Evolutionary conservation across 2,113 vertebrate genomes (phyloP), one percentile per base, ranked within the genome.

Genomic region (Prinia subflava): DNA sequence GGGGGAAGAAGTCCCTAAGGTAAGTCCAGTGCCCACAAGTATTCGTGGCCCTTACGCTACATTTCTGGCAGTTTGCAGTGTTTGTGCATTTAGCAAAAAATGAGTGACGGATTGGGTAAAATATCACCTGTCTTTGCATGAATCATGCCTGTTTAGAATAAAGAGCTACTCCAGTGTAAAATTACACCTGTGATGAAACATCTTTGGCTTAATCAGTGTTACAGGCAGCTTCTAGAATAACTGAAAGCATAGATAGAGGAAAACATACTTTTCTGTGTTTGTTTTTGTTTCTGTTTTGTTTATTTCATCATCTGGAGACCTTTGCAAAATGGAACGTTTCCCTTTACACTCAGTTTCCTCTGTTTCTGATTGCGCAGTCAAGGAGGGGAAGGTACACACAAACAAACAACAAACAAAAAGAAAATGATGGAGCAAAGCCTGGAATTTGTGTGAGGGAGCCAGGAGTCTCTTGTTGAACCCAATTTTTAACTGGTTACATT

Each of bases 11-110:
- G 13, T 27, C 30, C 24, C 39, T 47, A 19, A 31, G 56, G 16
- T 39, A 52, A 33, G 13, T 12, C n/a, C 49, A 11, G 49, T 10
- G 50, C 35, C 35, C 12, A 4, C 7, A 60, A 56, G 44, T 7
- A 14, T 47, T 33, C 7, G 3, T 6, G 19, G 41, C 22, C 24
- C 19, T 22, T 19, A 25, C 0, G 0, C 31, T 28, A 1, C 44
- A 11, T 39, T 16, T 42, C 70, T 20, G 49, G 21, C 49, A 33
- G 20, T 31, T 22, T 8, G 30, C 39, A 39, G n/a, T 14, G 35
- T 56, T 76, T 39, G 35, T 30, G 5, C 47, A 30, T 60, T 49
- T n/a, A 15, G 25, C 41, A 10, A 41, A 49, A 42, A 27, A 2
- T 3, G 9, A 76, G 49, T 28, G 31, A 64, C 0, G 0, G 28